Conservation (phyloP, 2,113 vertebrate genomes). For the Cheirogaleus medius region DNA sequence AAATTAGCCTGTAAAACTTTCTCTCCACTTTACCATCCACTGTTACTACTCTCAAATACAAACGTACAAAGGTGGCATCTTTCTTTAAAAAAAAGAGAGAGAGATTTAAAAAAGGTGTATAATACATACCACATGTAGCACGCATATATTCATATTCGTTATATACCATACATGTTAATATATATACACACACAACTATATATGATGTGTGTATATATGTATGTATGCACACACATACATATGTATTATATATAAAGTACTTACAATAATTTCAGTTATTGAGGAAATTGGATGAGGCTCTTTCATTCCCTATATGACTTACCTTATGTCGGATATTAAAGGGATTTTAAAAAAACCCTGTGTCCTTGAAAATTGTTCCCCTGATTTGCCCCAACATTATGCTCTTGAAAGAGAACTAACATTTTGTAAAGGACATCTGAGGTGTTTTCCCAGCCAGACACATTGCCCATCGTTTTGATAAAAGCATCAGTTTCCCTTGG, state of each 20-base stretch:
- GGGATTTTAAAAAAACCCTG: neutral
- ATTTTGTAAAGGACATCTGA: neutral
- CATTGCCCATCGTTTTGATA: neutral
- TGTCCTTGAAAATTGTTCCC: neutral
- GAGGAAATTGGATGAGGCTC: neutral
- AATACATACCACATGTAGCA: neutral
- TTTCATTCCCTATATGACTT: neutral
- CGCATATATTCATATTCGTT: neutral
- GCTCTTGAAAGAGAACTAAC: neutral
- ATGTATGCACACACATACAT: too few relatives aligned
- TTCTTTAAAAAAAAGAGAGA: neutral
- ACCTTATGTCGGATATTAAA: neutral
- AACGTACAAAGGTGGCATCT: slow-evolving; percentile 27
- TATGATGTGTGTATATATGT: neutral
- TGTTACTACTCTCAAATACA: slow-evolving; percentile 1
- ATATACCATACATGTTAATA: neutral
- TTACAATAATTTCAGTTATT: neutral
- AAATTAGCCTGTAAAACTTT: slow-evolving; percentile 69
- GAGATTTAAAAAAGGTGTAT: neutral
- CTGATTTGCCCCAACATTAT: neutral
- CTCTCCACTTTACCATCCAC: slow-evolving; percentile 39
- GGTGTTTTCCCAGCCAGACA: neutral
- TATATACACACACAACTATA: too few relatives aligned
- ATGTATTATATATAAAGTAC: neutral
- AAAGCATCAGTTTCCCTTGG: neutral